These are phyloP conservation scores for Drosophila kikkawai DNA, from an alignment of 1,140 invertebrate genomes.

Conservation along the genomic window DNA sequence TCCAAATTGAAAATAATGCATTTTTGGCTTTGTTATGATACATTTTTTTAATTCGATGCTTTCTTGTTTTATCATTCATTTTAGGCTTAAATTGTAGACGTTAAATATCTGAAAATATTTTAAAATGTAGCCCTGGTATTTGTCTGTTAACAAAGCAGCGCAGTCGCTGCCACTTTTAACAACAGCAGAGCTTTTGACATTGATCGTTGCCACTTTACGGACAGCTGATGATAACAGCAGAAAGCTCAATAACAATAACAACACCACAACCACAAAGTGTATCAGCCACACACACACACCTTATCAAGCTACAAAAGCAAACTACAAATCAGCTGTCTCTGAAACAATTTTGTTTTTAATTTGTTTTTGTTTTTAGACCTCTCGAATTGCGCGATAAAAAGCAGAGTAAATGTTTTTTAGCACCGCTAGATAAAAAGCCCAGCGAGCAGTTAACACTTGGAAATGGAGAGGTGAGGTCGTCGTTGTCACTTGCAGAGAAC, in stretches of 20 bases:
- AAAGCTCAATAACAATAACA: constrained; percentile 14
- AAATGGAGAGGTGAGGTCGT: constrained; percentile 50
- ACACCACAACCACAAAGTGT: not conserved
- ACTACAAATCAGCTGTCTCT: constrained; percentile 51
- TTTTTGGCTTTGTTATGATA: no score
- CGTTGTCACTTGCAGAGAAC: not conserved
- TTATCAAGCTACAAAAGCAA: constrained; percentile 27
- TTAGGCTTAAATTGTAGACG: no score
- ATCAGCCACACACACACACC: not conserved
- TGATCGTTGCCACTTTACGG: constrained; percentile 12
- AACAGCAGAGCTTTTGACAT: not conserved
- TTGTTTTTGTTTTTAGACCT: not conserved
- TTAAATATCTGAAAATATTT: no score
- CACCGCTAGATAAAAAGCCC: constrained; percentile 33
- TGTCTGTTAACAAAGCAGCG: not conserved
- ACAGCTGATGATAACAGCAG: constrained; percentile 3
- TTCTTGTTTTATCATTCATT: no score
- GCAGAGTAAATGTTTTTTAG: constrained; percentile 45
- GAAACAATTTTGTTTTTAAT: constrained; percentile 2
- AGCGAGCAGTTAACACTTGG: constrained; percentile 20
- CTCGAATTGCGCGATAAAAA: constrained; percentile 35
- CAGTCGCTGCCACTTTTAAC: not conserved
- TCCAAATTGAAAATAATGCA: no score
- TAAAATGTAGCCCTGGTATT: not conserved
- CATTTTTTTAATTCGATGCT: no score